Base-by-base conservation (phyloP, 2,888 invertebrate species). In the Mycalesis mineus region DNA sequence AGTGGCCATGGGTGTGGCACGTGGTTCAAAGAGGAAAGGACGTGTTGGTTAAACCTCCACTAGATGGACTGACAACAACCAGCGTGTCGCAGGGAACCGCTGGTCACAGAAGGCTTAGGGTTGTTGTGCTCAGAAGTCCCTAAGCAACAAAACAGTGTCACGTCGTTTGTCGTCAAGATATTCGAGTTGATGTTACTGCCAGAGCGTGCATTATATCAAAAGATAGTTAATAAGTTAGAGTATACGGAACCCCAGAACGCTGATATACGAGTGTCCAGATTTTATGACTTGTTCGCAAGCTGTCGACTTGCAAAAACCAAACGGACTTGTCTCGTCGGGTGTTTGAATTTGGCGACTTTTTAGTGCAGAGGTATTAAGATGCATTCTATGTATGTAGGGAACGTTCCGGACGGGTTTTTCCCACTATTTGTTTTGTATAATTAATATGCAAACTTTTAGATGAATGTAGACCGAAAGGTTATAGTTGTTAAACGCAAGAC, bases 301-400 rank as follows among this genome's bases (percentile, higher is more conserved):
- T 63, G 61, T 59, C 60, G 54, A 44, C 17, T 41, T 37, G 52
- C 61, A 70, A 71, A 71, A 69, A 70, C 61, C 62, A 56, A 44
- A 45, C 52, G 61, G 58, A 59, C 59, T 62, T 58, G 64, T 60
- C 68, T 64, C 61, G 66, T 65, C 64, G 62, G 68, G 65, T 65
- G 65, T 68, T 63, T 69, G 67, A 66, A 69, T 69, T 73, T 73
- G 68, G 69, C 72, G 67, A 73, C 62, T 73, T 73, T 72, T 73
- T 73, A 59, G 40, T 48, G 22, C 47, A 57, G 52, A 61, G 60
- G 57, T 67, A 69, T 71, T 68, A 65, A 67, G 65, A 67, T 65
- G 67, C 68, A 62, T 62, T 55, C 56, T 65, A 63, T 64, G 31
- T 29, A 29, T 9, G 62, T 51, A 60, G 55, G 56, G 52, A 49